phyloP scores from a whole-genome alignment of 2,113 vertebrate species.

The Gymnorhina tibicen region DNA sequence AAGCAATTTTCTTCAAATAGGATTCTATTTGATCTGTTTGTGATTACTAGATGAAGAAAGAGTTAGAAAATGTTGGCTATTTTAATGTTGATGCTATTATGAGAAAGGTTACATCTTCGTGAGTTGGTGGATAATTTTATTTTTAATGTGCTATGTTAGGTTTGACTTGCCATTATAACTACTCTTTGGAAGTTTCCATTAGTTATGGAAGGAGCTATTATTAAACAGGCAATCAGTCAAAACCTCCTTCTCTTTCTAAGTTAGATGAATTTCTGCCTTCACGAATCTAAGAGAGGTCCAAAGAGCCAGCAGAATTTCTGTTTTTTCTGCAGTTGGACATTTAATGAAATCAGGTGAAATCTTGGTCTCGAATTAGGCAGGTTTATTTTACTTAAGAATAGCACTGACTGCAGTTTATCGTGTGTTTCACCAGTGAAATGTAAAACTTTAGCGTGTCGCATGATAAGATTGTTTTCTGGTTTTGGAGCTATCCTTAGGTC shows the following conservation, averaged over 20 bases:
- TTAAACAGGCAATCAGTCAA: neutral
- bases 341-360: neutral
- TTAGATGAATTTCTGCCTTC: neutral
- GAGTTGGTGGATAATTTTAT: neutral
- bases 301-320: neutral
- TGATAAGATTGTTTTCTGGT: neutral
- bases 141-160: neutral
- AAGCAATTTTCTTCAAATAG: neutral
- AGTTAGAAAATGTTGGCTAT: neutral
- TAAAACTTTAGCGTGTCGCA: neutral
- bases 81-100: neutral
- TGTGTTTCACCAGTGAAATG: neutral
- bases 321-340: neutral
- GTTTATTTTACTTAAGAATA: neutral
- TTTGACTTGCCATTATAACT: neutral
- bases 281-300: neutral
- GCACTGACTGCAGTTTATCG: neutral
- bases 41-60: neutral
- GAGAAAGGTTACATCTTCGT: neutral
- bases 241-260: neutral
- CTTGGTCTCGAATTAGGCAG: neutral
- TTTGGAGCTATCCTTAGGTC: neutral
- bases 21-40: neutral
- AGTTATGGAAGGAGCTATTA: neutral
- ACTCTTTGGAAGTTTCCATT: neutral